Percentiles rank a stretch among this genome's conserved stretches.
phyloP scores from a whole-genome alignment of 2,888 invertebrate genomes.

The Plebejus anna region DNA sequence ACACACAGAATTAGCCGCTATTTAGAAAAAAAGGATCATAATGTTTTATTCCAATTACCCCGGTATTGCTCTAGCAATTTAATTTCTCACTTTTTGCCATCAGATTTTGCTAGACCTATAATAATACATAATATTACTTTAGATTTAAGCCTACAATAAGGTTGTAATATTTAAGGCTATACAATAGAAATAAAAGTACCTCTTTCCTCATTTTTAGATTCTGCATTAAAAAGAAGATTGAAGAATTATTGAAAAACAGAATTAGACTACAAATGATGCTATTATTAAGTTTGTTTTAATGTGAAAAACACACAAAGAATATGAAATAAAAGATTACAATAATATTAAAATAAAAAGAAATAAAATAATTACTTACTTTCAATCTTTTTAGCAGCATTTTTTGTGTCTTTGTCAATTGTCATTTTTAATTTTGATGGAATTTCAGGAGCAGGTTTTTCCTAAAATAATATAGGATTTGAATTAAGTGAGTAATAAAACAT shows the following conservation, averaged over 20 bases:
- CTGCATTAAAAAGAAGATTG: constrained; percentile 32
- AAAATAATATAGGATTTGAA: constrained; percentile 33
- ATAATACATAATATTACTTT: too few species aligned
- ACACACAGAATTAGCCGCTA: too few species aligned
- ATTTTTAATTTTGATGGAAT: constrained; percentile 52
- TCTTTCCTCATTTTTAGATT: constrained; percentile 36
- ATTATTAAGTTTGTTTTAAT: background rate
- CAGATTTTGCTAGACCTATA: too few species aligned
- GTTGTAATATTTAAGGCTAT: too few species aligned
- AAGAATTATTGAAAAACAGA: background rate
- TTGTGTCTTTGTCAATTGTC: constrained; percentile 57
- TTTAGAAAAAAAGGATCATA: too few species aligned
- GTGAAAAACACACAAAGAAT: background rate
- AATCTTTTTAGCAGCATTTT: constrained; percentile 48
- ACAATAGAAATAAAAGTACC: constrained; percentile 12
- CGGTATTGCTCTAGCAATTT: too few species aligned
- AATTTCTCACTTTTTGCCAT: too few species aligned
- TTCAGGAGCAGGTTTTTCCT: constrained; percentile 66
- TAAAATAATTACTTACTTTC: constrained; percentile 49
- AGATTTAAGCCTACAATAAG: too few species aligned
- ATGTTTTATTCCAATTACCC: too few species aligned
- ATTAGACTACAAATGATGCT: background rate
- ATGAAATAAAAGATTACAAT: too few species aligned
- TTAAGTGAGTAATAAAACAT: too few species aligned
- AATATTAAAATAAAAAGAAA: background rate